Evolutionary conservation across 2,113 vertebrate species (phyloP).

Genomic region (Cacatua alba): DNA sequence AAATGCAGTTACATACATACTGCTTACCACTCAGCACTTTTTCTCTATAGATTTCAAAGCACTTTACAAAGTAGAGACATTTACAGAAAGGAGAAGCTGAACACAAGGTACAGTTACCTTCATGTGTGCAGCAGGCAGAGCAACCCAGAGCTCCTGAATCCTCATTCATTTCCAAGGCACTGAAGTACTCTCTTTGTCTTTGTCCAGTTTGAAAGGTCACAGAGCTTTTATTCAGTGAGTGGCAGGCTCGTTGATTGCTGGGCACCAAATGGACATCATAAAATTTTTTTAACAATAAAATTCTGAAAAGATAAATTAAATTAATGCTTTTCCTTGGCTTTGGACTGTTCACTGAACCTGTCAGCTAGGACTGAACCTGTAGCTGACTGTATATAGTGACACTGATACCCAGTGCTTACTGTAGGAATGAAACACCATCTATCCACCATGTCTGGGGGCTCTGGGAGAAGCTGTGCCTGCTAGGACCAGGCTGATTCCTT

Average conservation of each 20-base stretch:
- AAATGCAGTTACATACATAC: background rate
- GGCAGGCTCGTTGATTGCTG: rapidly evolving
- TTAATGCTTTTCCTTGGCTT: slow-evolving; percentile 18
- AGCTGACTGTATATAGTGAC: background rate
- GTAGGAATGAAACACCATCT: background rate
- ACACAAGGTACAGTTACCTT: background rate
- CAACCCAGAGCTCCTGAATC: background rate
- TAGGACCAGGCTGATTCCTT: background rate
- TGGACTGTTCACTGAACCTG: background rate
- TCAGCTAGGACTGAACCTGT: background rate
- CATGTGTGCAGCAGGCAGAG: background rate
- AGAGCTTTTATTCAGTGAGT: background rate
- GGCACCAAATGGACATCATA: background rate
- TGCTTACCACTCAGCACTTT: background rate
- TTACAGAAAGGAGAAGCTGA: background rate
- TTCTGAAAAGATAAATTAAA: slow-evolving; percentile 13
- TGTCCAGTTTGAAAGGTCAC: background rate
- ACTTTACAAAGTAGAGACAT: background rate
- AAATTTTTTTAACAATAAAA: background rate
- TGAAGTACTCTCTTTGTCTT: background rate
- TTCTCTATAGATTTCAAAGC: background rate
- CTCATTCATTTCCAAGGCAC: background rate
- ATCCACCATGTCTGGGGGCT: background rate
- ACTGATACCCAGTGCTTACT: background rate
- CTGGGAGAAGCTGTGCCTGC: background rate